These are phyloP conservation scores for Aelia acuminata DNA, from an alignment of 2,888 invertebrate genomes.

Conservation along the genomic window DNA sequence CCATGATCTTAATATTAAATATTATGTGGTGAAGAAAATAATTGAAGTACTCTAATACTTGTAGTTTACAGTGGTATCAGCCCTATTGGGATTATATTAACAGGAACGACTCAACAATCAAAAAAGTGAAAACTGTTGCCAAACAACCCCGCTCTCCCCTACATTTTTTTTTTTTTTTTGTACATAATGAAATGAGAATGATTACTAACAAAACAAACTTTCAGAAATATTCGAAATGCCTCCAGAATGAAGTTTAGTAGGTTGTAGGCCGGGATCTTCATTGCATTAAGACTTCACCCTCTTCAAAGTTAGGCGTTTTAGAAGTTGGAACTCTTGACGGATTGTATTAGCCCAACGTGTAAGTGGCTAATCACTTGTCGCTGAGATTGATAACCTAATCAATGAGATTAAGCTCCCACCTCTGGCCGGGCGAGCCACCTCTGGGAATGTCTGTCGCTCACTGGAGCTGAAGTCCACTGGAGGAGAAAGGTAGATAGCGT, in stretches of 20 bases:
- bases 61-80: too few species aligned
- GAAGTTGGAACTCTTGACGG: conserved; percentile 25
- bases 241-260: background rate
- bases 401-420: background rate
- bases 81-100: too few species aligned
- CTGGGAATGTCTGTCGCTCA: background rate
- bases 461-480: background rate
- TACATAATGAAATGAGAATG: too few species aligned
- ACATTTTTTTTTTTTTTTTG: too few species aligned
- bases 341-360: conserved; percentile 25
- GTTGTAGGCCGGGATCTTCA: conserved; percentile 1
- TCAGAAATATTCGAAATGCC: background rate
- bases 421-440: background rate
- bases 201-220: too few species aligned
- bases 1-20: too few species aligned
- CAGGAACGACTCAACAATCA: too few species aligned
- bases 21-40: too few species aligned
- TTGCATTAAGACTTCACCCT: conserved; percentile 8
- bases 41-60: too few species aligned
- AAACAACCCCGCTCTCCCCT: too few species aligned
- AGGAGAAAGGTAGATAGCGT: background rate
- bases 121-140: too few species aligned
- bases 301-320: conserved; percentile 38
- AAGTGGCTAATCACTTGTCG: conserved; percentile 38
- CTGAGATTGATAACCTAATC: conserved; percentile 24